These are phyloP conservation scores for Coryphaenoides rupestris DNA, from an alignment of 2,113 vertebrate genomes.

Conservation along the genomic window DNA sequence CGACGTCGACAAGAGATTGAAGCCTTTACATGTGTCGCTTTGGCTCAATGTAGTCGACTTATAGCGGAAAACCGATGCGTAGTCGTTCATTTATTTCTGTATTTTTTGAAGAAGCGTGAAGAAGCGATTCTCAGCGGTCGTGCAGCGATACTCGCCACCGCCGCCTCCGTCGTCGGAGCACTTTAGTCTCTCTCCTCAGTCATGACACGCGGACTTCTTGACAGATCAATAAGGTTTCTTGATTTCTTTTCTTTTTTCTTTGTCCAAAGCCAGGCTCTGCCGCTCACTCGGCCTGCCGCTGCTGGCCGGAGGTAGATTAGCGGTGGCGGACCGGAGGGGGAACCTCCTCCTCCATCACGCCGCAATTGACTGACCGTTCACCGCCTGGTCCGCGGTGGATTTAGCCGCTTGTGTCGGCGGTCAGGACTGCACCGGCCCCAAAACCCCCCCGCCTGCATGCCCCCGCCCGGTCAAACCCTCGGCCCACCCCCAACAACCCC, in stretches of 20 bases:
- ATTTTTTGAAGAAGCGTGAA: no score
- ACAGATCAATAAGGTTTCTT: constrained; percentile 44
- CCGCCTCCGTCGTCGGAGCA: constrained; percentile 10
- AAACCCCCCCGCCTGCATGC: no score
- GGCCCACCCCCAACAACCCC: no score
- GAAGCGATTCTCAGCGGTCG: no score
- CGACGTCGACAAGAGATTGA: no score
- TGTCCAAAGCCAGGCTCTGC: constrained; percentile 40
- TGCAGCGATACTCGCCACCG: not conserved
- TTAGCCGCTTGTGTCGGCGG: not conserved
- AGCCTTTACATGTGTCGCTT: no score
- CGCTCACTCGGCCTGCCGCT: constrained; percentile 42
- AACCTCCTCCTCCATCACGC: not conserved
- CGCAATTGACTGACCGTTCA: not conserved
- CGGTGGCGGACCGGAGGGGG: constrained; percentile 6
- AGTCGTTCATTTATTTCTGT: no score
- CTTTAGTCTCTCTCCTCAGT: constrained; percentile 21
- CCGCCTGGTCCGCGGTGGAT: not conserved
- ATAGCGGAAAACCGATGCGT: no score
- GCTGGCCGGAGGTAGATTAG: constrained; percentile 28
- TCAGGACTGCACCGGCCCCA: no score
- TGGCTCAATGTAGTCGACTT: no score
- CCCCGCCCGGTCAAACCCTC: no score
- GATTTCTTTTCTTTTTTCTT: not conserved
- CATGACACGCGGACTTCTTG: constrained; percentile 18